A percentile compares a stretch with the other conserved stretches of the same genome.
Evolutionary conservation across 2,888 invertebrate genomes (phyloP).

Genomic region (Fragum sueziense): DNA sequence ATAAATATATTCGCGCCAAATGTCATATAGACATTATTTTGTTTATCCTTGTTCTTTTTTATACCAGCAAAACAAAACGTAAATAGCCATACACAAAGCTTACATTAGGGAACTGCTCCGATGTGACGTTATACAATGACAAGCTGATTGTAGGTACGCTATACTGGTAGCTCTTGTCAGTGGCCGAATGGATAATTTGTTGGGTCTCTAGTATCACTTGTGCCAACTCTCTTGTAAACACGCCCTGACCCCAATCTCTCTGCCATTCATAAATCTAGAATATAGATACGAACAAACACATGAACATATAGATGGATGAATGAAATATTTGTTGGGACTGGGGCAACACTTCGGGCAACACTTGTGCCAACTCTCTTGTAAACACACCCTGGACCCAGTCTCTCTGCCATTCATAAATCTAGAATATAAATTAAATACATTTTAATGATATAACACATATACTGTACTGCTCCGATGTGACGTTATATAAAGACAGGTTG

Average conservation of each 20-base stretch:
- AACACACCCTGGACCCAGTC: conserved; percentile 5
- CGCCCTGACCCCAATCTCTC: conserved; percentile 7
- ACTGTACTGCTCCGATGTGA: not conserved
- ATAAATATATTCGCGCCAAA: not conserved
- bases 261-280: conserved; percentile 17
- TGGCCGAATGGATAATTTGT: conserved; percentile 8
- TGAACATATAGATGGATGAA: too few relatives aligned
- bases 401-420: conserved; percentile 17
- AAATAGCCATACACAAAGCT: not conserved
- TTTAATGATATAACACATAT: too few relatives aligned
- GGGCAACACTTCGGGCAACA: conserved; percentile 8
- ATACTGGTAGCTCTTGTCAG: not conserved
- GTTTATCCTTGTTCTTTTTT: not conserved
- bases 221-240: conserved; percentile 1
- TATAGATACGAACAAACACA: too few relatives aligned
- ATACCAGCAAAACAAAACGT: not conserved
- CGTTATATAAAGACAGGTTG: not conserved
- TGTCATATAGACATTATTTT: not conserved
- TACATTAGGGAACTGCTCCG: conserved; percentile 7
- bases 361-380: conserved; percentile 7
- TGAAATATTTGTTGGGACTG: not conserved
- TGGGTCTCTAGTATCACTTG: conserved; percentile 4
- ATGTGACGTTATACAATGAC: not conserved
- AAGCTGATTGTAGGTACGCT: not conserved
- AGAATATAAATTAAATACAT: too few relatives aligned